A percentile compares a stretch with the other conserved stretches of the same genome.
Evolutionary conservation across 2,113 vertebrate species (phyloP).

Genomic region (Paramisgurnus dabryanus): DNA sequence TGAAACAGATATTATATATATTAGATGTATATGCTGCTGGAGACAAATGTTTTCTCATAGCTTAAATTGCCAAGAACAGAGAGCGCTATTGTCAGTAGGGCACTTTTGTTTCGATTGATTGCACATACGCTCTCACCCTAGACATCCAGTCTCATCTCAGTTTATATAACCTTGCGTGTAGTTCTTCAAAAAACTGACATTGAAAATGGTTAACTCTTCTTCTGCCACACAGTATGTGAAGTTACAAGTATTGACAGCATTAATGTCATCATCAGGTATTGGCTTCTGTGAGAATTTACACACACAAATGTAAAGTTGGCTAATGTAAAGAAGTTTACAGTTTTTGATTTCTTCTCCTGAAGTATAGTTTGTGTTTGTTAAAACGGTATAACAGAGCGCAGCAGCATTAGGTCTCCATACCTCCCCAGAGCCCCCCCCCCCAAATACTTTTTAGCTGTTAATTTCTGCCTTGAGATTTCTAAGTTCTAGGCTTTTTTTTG

Average conservation of each 20-base stretch:
- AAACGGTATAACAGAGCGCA: conserved; percentile 5
- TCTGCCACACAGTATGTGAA: conserved; percentile 2
- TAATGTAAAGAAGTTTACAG: neutral
- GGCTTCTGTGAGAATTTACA: neutral
- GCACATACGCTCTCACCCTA: conserved; percentile 27
- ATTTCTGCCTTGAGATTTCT: neutral
- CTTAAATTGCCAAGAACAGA: conserved; percentile 15
- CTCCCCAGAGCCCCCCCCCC: neutral
- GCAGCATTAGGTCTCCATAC: neutral
- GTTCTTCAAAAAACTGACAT: neutral
- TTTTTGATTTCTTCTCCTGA: conserved; percentile 18
- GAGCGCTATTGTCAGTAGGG: conserved; percentile 39
- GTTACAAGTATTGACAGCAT: conserved; percentile 16
- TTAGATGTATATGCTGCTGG: conserved; percentile 46
- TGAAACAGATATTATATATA: conserved; percentile 20
- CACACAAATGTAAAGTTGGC: neutral
- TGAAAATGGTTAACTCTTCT: neutral
- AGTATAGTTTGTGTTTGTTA: conserved; percentile 28
- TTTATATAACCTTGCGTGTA: neutral
- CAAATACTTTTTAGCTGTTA: neutral
- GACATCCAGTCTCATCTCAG: conserved; percentile 11
- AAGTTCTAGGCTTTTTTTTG: neutral
- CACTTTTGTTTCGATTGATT: conserved; percentile 37
- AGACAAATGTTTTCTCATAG: conserved; percentile 18
- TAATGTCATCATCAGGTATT: conserved; percentile 33